Conservation (phyloP, 2,888 invertebrate species). For the Andricus quercusramuli region DNA sequence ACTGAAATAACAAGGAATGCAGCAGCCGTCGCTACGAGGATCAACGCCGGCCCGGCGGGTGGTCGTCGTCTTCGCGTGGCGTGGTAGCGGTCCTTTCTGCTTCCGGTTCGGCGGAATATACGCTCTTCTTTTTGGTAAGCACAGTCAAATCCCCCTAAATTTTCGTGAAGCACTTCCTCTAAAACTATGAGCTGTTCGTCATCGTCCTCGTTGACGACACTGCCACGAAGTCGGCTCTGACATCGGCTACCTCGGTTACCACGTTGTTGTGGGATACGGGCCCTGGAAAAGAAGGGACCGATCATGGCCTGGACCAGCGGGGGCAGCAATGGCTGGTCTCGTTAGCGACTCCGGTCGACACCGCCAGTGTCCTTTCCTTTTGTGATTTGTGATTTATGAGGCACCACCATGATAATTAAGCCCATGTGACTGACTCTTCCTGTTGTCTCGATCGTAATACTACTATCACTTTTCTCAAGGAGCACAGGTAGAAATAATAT, state of each 20-base stretch:
- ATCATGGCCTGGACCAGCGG: slow-evolving; percentile 69
- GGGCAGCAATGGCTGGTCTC: slow-evolving; percentile 72
- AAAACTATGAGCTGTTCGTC: slow-evolving; percentile 48
- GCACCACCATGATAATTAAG: slow-evolving; percentile 68
- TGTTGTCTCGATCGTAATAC: not conserved
- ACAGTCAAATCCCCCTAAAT: not conserved
- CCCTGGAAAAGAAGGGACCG: slow-evolving; percentile 51
- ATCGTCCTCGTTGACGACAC: slow-evolving; percentile 52
- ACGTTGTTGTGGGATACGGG: slow-evolving; percentile 52
- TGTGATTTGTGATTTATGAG: slow-evolving; percentile 64
- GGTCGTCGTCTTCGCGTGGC: slow-evolving; percentile 47
- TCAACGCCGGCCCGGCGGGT: slow-evolving; percentile 48
- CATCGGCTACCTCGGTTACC: slow-evolving; percentile 57
- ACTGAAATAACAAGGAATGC: slow-evolving; percentile 70
- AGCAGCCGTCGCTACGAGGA: slow-evolving; percentile 66
- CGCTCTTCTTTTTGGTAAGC: slow-evolving; percentile 27
- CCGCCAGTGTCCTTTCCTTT: slow-evolving; percentile 65
- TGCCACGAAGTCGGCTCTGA: slow-evolving; percentile 60
- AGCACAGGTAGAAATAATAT: not conserved
- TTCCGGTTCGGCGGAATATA: slow-evolving; percentile 34
- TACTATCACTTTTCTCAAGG: not conserved
- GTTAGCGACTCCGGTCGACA: slow-evolving; percentile 72
- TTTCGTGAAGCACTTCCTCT: slow-evolving; percentile 21
- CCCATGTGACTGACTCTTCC: not conserved
- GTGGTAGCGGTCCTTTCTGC: slow-evolving; percentile 48